Evolutionary conservation across 2,888 invertebrate genomes (phyloP).

Genomic region (Diaperis boleti): DNA sequence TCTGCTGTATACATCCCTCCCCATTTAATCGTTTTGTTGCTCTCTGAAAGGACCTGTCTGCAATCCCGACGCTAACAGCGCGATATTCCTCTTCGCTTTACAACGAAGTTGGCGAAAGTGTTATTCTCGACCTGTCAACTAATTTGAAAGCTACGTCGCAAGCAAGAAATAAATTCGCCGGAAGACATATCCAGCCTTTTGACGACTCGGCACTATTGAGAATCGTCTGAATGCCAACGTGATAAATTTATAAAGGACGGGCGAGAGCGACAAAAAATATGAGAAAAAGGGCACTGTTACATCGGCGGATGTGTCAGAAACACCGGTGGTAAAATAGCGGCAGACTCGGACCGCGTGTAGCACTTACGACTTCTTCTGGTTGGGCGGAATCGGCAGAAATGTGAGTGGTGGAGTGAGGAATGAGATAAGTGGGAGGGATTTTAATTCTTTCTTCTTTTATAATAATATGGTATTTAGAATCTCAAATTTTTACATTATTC

Average conservation of each 20-base stretch:
- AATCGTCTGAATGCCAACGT: constrained; percentile 20
- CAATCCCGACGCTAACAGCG: too few relatives aligned
- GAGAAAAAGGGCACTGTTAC: constrained; percentile 8
- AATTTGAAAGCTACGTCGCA: background rate
- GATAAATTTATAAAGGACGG: constrained; percentile 26
- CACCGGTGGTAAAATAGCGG: constrained; percentile 13
- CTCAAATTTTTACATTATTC: too few relatives aligned
- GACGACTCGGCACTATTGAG: constrained; percentile 10
- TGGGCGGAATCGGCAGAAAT: background rate
- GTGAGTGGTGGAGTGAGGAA: too few relatives aligned
- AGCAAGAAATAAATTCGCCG: background rate
- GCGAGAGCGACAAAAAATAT: constrained; percentile 12
- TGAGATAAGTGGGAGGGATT: too few relatives aligned
- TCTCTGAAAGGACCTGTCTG: too few relatives aligned
- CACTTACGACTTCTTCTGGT: background rate
- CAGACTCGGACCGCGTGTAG: background rate
- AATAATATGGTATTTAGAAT: too few relatives aligned
- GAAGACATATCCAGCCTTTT: background rate
- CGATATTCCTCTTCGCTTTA: too few relatives aligned
- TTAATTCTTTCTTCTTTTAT: too few relatives aligned
- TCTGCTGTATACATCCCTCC: too few relatives aligned
- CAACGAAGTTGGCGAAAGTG: too few relatives aligned
- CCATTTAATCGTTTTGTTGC: too few relatives aligned
- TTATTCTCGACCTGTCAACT: background rate
- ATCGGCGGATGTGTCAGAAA: constrained; percentile 20